Conservation (phyloP, 2,797 vertebrate genomes). For the Betta splendens region DNA sequence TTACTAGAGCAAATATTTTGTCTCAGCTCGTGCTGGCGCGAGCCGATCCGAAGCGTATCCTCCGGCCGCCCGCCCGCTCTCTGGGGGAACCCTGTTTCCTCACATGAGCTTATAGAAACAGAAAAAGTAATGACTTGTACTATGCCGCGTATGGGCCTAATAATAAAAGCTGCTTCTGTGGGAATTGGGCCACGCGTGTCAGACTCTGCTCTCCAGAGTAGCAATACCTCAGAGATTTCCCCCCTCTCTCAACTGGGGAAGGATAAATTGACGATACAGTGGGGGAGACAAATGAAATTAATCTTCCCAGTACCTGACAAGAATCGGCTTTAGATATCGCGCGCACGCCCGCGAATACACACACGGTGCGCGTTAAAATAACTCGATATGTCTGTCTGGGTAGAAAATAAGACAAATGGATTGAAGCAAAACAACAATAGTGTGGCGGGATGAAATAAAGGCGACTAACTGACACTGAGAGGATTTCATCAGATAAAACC, state of each 20-base stretch:
- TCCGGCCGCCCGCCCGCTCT: slow-evolving; percentile 72
- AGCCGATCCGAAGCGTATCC: slow-evolving; percentile 80
- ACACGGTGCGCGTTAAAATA: slow-evolving; percentile 47
- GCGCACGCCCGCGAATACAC: slow-evolving; percentile 18
- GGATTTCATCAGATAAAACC: slow-evolving; percentile 60
- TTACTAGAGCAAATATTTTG: slow-evolving; percentile 80
- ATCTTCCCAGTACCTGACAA: slow-evolving; percentile 81
- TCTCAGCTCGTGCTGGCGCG: slow-evolving; percentile 73
- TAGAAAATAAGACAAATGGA: slow-evolving; percentile 70
- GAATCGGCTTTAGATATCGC: slow-evolving; percentile 70
- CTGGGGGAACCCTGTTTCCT: slow-evolving; percentile 78
- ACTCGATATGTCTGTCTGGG: slow-evolving; percentile 69
- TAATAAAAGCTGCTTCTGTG: slow-evolving; percentile 86
- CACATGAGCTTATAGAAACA: slow-evolving; percentile 83
- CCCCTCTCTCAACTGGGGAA: slow-evolving; percentile 74
- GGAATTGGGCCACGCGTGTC: slow-evolving; percentile 84
- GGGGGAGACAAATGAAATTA: slow-evolving; percentile 86
- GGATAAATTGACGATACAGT: slow-evolving; percentile 86
- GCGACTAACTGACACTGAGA: slow-evolving; percentile 48
- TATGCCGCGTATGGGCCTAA: slow-evolving; percentile 78
- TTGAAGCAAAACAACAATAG: slow-evolving; percentile 67
- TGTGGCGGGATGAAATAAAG: slow-evolving; percentile 52
- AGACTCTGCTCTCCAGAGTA: slow-evolving; percentile 82
- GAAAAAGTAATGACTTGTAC: slow-evolving; percentile 87
- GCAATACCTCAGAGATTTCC: slow-evolving; percentile 78